These are phyloP conservation scores for Calcarius lapponicus DNA, from an alignment of 2,797 vertebrate species.

Conservation along the genomic window DNA sequence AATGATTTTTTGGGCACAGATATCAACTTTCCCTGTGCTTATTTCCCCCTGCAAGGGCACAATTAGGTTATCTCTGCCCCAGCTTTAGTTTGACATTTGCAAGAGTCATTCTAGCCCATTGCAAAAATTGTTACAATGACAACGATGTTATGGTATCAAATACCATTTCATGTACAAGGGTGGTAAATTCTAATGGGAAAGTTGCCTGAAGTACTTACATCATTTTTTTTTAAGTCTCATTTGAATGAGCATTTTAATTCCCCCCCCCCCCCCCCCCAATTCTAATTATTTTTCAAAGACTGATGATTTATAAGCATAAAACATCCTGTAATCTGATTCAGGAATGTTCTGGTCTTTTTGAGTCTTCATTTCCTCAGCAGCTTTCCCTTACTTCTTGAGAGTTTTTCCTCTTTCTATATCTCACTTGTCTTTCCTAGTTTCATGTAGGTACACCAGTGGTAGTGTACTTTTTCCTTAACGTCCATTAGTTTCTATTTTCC, in stretches of 20 bases:
- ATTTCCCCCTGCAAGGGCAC: not conserved
- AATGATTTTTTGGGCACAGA: not conserved
- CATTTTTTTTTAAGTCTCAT: not conserved
- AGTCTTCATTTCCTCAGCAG: not conserved
- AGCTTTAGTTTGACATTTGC: not conserved
- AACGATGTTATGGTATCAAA: not conserved
- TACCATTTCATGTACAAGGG: not conserved
- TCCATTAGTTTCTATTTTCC: not conserved
- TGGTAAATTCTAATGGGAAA: not conserved
- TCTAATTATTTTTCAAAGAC: not conserved
- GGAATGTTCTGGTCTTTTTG: not conserved
- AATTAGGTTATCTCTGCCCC: accelerated
- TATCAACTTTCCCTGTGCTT: not conserved
- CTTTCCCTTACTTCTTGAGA: not conserved
- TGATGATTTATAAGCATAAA: not conserved
- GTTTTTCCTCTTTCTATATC: not conserved
- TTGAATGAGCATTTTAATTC: not conserved
- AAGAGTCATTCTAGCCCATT: not conserved
- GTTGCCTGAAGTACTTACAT: not conserved
- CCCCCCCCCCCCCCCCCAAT: too few relatives aligned
- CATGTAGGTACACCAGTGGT: not conserved
- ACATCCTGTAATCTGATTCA: not conserved
- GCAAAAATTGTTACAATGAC: not conserved
- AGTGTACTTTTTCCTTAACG: not conserved
- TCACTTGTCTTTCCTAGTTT: not conserved